Evolutionary conservation across 2,888 invertebrate species (phyloP), one percentile per base, ranked within the genome.

Genomic region (Bimastos eiseni): DNA sequence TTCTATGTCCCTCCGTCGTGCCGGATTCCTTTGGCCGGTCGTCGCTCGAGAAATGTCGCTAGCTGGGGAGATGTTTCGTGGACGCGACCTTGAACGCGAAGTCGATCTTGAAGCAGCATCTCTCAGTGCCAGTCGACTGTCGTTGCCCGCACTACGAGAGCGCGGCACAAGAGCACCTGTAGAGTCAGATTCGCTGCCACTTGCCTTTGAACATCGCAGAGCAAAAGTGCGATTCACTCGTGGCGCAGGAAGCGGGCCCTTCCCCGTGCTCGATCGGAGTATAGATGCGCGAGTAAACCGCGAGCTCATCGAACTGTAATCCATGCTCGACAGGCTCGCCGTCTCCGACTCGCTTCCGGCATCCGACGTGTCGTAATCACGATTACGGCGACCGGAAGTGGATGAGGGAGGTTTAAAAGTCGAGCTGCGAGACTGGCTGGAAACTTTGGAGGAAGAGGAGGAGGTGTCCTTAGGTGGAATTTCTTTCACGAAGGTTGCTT

Each of bases 221-320:
- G 90, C 90, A 37, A 91, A 91, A 15, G 91, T 90, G 19, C 90
- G 88, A 44, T 91, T 91, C 17, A 89, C 38, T 36, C 89, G 88
- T 30, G 70, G 36, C 34, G 88, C 36, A n/a, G 83, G 34, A 86
- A 86, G 6, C 17, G 86, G 37, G 11, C 36, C 37, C 24, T 86
- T 86, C 11, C 86, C 86, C 19, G 21, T 37, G 36, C 86, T 86
- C 19, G 86, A 86, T 24, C 86, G 34, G 36, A 86, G 86, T 15
- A 86, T 86, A 13, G 86, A 86, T 5, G 86, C 86, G 24, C 86
- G 86, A 86, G 86, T 36, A 24, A 86, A 86, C 86, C 37, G 86
- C 17, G 86, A 86, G 37, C 86, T 86, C 86, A 8, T 36, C 37
- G n/a, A 36, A 24, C 86, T 86, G 86, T 86, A 86, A 86, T 86